Conservation (phyloP, 1,140 invertebrate species). For the Eciton burchellii region DNA sequence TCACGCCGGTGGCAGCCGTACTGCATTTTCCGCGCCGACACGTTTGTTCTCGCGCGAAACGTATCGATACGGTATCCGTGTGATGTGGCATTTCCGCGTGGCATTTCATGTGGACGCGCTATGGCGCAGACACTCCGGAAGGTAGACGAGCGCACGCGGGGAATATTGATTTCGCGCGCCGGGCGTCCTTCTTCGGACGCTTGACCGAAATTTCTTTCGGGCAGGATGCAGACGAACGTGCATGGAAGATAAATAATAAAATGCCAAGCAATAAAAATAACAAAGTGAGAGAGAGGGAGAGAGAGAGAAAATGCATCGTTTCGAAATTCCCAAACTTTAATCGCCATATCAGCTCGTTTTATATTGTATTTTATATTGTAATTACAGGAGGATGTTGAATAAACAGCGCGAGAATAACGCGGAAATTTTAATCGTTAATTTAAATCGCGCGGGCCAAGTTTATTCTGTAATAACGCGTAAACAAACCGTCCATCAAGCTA, state of each 20-base stretch:
- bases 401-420: too few relatives aligned
- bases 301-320: background rate
- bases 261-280: background rate
- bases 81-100: constrained; percentile 54
- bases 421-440: background rate
- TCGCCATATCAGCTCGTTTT: background rate
- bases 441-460: background rate
- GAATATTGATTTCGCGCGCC: constrained; percentile 40
- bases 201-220: constrained; percentile 22
- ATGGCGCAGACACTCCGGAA: constrained; percentile 16
- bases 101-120: constrained; percentile 46
- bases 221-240: background rate
- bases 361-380: too few relatives aligned
- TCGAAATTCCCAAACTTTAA: background rate
- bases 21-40: constrained; percentile 16
- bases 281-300: background rate
- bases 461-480: background rate
- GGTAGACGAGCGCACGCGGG: background rate
- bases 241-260: constrained; percentile 8
- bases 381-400: background rate
- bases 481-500: too few relatives aligned
- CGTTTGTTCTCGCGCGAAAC: constrained; percentile 34
- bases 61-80: constrained; percentile 30
- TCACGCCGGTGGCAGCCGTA: background rate
- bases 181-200: constrained; percentile 4